These are phyloP conservation scores for Pseudomyrmex sp. DNA, from an alignment of 1,140 invertebrate species.

Conservation along the genomic window DNA sequence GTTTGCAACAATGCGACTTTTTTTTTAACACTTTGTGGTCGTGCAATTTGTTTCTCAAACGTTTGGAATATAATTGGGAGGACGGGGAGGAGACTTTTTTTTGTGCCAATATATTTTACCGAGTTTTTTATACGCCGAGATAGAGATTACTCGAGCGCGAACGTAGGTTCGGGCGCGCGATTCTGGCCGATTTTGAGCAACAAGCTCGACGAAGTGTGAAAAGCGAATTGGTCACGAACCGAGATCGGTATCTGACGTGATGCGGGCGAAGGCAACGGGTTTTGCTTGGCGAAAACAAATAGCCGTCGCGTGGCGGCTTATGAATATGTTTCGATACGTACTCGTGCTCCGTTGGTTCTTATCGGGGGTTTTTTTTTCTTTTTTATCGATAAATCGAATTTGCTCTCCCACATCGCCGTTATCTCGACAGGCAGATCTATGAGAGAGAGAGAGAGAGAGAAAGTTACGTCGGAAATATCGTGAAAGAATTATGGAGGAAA, in stretches of 20 bases:
- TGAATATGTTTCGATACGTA: constrained; percentile 44
- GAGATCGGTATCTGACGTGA: constrained; percentile 36
- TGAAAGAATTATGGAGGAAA: not conserved
- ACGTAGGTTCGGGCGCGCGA: not conserved
- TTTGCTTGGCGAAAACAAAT: constrained; percentile 33
- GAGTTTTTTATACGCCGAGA: too few species aligned
- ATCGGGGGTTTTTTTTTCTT: not conserved
- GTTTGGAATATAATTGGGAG: too few species aligned
- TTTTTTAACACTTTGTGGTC: too few species aligned
- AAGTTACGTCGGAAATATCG: not conserved
- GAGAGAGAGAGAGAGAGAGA: not conserved
- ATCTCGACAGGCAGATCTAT: constrained; percentile 23
- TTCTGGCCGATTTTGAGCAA: constrained; percentile 8
- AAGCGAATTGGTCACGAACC: constrained; percentile 57
- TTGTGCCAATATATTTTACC: too few species aligned
- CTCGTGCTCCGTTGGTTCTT: not conserved
- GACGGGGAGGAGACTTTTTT: too few species aligned
- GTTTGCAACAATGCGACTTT: too few species aligned
- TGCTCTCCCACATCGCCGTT: not conserved
- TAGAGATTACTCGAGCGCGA: too few species aligned
- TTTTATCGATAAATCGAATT: constrained; percentile 30
- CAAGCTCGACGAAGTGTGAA: constrained; percentile 52
- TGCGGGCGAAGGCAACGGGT: constrained; percentile 1
- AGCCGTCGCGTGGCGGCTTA: constrained; percentile 20
- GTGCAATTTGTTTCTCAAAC: too few species aligned